A percentile compares a stretch with the other conserved stretches of the same genome.
Conservation (phyloP, 2,113 vertebrate species). For the Reinhardtius hippoglossoides region DNA sequence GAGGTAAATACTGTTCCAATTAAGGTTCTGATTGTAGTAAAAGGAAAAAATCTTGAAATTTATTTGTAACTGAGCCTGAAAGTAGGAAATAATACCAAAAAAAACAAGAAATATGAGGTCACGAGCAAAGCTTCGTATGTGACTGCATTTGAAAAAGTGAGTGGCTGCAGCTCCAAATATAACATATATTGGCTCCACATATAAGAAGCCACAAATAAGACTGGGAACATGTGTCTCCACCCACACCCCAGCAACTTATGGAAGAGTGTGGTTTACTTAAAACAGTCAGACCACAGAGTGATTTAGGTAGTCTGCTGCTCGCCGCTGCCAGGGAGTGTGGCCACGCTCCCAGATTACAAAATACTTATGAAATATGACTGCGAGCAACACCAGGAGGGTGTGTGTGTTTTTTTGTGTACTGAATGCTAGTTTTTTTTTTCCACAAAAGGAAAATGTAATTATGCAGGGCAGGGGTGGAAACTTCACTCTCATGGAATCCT, state of each 20-base stretch:
- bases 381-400: slow-evolving; percentile 38
- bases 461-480: slow-evolving; percentile 54
- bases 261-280: slow-evolving; percentile 66
- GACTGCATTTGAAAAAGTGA: slow-evolving; percentile 40
- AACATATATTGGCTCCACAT: slow-evolving; percentile 43
- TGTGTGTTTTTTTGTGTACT: slow-evolving; percentile 30
- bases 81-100: too few relatives aligned
- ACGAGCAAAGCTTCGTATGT: slow-evolving; percentile 31
- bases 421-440: slow-evolving; percentile 52
- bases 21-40: too few relatives aligned
- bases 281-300: slow-evolving; percentile 69
- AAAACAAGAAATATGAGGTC: too few relatives aligned
- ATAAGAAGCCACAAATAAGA: slow-evolving; percentile 64
- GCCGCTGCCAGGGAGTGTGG: slow-evolving; percentile 56
- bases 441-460: slow-evolving; percentile 43
- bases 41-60: too few relatives aligned
- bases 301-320: slow-evolving; percentile 63
- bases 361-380: slow-evolving; percentile 64
- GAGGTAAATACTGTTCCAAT: too few relatives aligned
- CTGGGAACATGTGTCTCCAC: slow-evolving; percentile 48
- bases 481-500: slow-evolving; percentile 25
- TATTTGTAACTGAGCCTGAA: too few relatives aligned
- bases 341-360: slow-evolving; percentile 66
- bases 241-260: slow-evolving; percentile 54
- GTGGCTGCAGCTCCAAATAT: slow-evolving; percentile 37